phyloP scores from a whole-genome alignment of 2,888 invertebrate genomes.

The Pyrrhia umbra region DNA sequence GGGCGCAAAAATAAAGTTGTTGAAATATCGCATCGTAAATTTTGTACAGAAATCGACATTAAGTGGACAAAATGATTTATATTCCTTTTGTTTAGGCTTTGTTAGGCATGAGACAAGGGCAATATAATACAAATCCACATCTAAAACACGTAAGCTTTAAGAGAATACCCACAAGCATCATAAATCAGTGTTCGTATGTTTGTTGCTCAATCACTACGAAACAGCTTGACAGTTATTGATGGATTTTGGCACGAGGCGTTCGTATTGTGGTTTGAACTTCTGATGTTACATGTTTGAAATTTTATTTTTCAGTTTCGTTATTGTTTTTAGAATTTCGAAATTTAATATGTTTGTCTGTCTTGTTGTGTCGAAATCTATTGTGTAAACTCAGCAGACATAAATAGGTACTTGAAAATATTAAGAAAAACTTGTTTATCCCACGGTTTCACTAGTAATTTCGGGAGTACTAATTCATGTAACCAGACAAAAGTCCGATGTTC shows the following conservation, averaged over 20 bases:
- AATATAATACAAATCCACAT: slow-evolving; percentile 4
- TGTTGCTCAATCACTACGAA: slow-evolving; percentile 45
- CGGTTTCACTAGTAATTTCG: too few species aligned
- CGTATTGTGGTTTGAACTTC: slow-evolving; percentile 19
- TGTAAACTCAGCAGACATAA: neutral
- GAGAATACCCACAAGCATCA: slow-evolving; percentile 30
- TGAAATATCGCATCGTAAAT: slow-evolving; percentile 52
- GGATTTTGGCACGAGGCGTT: slow-evolving; percentile 45
- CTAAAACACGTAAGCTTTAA: slow-evolving; percentile 1
- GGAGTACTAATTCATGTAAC: too few species aligned
- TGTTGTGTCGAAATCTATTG: neutral
- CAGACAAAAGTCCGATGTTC: too few species aligned
- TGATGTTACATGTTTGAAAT: slow-evolving; percentile 12
- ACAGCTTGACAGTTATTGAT: slow-evolving; percentile 56
- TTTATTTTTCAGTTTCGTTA: slow-evolving; percentile 17
- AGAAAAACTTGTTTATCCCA: too few species aligned
- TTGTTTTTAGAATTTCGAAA: neutral
- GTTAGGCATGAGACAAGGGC: slow-evolving; percentile 50
- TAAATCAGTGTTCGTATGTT: slow-evolving; percentile 47
- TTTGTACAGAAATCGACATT: slow-evolving; percentile 50
- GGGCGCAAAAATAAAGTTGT: slow-evolving; percentile 49
- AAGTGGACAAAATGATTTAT: slow-evolving; percentile 58
- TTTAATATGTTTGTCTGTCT: neutral
- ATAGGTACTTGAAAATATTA: neutral
- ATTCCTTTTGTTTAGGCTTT: slow-evolving; percentile 47